These are phyloP conservation scores for Trachelus troglodyta DNA, from an alignment of 2,888 invertebrate species.

Conservation along the genomic window DNA sequence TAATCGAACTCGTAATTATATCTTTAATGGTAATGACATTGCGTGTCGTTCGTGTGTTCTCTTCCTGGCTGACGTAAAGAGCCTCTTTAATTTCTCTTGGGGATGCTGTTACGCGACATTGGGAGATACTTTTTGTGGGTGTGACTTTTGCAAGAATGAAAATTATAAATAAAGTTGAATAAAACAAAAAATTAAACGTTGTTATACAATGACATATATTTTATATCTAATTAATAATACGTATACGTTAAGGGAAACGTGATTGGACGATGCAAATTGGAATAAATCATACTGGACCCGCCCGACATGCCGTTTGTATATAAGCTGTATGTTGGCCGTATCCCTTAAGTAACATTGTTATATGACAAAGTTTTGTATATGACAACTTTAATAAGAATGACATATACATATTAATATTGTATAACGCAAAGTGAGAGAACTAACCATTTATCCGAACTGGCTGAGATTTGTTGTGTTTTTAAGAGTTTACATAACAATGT, in stretches of 20 bases:
- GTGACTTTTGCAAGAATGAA: not conserved
- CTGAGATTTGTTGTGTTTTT: constrained; percentile 64
- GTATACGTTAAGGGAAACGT: constrained; percentile 15
- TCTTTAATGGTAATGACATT: not conserved
- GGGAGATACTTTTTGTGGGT: not conserved
- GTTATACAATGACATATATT: constrained; percentile 11
- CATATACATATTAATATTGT: constrained; percentile 11
- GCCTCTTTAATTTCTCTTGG: not conserved
- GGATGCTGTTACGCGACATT: not conserved
- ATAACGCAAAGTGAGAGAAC: constrained; percentile 35
- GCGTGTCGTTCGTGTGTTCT: not conserved
- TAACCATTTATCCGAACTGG: constrained; percentile 60
- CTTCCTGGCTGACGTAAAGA: not conserved
- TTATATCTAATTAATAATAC: constrained; percentile 9
- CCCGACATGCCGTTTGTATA: constrained; percentile 33
- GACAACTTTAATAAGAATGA: constrained; percentile 37
- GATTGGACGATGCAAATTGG: constrained; percentile 17
- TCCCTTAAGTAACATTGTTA: constrained; percentile 47
- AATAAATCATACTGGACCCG: constrained; percentile 42
- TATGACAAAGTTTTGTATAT: constrained; percentile 47
- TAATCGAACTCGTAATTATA: not conserved
- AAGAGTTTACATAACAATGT: constrained; percentile 64
- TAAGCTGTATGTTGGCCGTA: constrained; percentile 48
- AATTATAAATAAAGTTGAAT: not conserved
- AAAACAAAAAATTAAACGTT: not conserved